These are phyloP conservation scores for Pseudomyrmex dendroicus DNA, from an alignment of 1,140 invertebrate genomes.

Conservation along the genomic window DNA sequence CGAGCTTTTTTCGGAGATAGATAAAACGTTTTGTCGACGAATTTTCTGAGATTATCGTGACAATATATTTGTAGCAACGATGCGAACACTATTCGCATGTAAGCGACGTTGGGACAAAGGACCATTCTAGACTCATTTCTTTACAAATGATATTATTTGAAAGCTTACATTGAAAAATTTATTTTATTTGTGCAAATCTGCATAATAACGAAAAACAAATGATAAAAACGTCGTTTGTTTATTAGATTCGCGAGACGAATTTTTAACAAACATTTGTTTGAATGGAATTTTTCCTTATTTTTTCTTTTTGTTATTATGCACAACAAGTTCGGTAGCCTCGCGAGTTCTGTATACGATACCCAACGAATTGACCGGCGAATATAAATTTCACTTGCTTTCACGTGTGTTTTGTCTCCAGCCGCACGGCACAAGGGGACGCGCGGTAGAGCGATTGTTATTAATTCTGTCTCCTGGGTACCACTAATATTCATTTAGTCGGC, in stretches of 20 bases:
- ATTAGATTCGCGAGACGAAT: background rate
- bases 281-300: background rate
- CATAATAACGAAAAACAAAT: background rate
- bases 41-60: slow-evolving; percentile 7
- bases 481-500: slow-evolving; percentile 82
- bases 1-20: slow-evolving; percentile 19
- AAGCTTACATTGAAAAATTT: too few species aligned
- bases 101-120: background rate
- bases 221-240: background rate
- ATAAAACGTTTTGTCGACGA: slow-evolving; percentile 42
- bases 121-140: too few species aligned
- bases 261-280: background rate
- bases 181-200: background rate
- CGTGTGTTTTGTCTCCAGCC: slow-evolving; percentile 69
- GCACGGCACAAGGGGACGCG: slow-evolving; percentile 43
- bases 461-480: slow-evolving; percentile 81
- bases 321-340: background rate
- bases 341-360: slow-evolving; percentile 53
- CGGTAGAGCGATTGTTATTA: slow-evolving; percentile 79
- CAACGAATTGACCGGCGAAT: slow-evolving; percentile 57
- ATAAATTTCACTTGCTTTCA: slow-evolving; percentile 71
- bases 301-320: background rate
- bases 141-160: too few species aligned
- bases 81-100: too few species aligned
- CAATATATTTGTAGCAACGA: background rate